Conservation (phyloP, 2,797 vertebrate species). For the Micropoecilia bifurca region DNA sequence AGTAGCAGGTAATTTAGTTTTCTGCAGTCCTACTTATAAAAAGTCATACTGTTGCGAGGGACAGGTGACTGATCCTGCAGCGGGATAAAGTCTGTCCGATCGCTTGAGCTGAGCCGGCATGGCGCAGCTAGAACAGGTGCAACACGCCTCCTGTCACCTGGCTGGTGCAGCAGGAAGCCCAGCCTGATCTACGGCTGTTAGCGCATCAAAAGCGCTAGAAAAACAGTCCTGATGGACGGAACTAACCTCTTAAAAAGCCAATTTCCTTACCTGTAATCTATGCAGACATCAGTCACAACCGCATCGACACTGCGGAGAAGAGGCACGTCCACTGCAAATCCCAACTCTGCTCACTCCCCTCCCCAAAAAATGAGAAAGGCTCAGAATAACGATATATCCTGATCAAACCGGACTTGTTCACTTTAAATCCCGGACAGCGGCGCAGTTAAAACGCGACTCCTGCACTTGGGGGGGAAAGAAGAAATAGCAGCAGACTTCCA, state of each 20-base stretch:
- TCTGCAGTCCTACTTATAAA: background rate
- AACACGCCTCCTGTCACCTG: slow-evolving; percentile 75
- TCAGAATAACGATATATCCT: slow-evolving; percentile 71
- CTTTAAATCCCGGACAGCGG: slow-evolving; percentile 71
- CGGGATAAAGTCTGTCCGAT: slow-evolving; percentile 37
- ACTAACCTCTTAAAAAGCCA: slow-evolving; percentile 49
- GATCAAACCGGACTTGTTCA: slow-evolving; percentile 63
- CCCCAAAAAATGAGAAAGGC: slow-evolving; percentile 74
- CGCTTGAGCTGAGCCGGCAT: slow-evolving; percentile 64
- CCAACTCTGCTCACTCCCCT: slow-evolving; percentile 76
- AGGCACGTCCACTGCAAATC: slow-evolving; percentile 82
- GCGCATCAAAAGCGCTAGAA: slow-evolving; percentile 22
- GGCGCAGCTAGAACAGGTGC: slow-evolving; percentile 83
- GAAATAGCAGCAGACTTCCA: slow-evolving; percentile 72
- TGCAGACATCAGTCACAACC: slow-evolving; percentile 85
- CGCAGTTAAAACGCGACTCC: slow-evolving; percentile 65
- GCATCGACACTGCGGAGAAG: slow-evolving; percentile 93
- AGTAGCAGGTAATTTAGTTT: slow-evolving; percentile 11
- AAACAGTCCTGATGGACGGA: slow-evolving; percentile 8
- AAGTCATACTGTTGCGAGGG: background rate
- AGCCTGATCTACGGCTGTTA: slow-evolving; percentile 27
- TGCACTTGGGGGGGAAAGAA: slow-evolving; percentile 49
- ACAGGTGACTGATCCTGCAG: slow-evolving; percentile 25
- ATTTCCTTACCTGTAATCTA: slow-evolving; percentile 89
- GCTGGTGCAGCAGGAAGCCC: slow-evolving; percentile 61